Conservation (phyloP, 2,888 invertebrate genomes). For the Polietes domitor region DNA sequence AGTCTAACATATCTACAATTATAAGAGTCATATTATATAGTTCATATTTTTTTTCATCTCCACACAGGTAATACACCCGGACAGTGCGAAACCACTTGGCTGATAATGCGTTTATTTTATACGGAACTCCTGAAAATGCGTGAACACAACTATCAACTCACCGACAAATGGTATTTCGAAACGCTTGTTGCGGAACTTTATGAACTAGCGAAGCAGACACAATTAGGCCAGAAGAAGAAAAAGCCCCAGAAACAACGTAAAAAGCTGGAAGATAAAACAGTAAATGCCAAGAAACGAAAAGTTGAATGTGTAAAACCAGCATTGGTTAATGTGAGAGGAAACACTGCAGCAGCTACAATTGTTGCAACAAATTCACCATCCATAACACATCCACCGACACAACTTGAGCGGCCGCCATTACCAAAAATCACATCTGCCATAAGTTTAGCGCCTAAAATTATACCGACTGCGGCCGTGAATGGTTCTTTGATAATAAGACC, state of each 20-base stretch:
- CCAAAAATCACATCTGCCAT: slow-evolving; percentile 67
- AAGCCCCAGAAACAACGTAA: background rate
- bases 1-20: too few relatives aligned
- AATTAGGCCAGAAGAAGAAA: slow-evolving; percentile 34
- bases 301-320: background rate
- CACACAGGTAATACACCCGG: slow-evolving; percentile 63
- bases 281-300: background rate
- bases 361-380: slow-evolving; percentile 23
- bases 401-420: background rate
- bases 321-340: background rate
- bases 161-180: slow-evolving; percentile 79
- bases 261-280: background rate
- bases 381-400: background rate
- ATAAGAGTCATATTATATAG: too few relatives aligned
- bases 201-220: slow-evolving; percentile 37
- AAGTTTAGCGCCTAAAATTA: slow-evolving; percentile 62
- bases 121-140: slow-evolving; percentile 74
- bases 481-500: slow-evolving; percentile 50
- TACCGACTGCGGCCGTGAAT: background rate
- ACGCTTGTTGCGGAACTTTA: slow-evolving; percentile 70
- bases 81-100: slow-evolving; percentile 78
- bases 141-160: slow-evolving; percentile 71
- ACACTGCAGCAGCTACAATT: background rate
- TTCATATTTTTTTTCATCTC: background rate
- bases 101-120: slow-evolving; percentile 74